Conservation (phyloP, 1,140 invertebrate genomes). For the Pachypsylla venusta region DNA sequence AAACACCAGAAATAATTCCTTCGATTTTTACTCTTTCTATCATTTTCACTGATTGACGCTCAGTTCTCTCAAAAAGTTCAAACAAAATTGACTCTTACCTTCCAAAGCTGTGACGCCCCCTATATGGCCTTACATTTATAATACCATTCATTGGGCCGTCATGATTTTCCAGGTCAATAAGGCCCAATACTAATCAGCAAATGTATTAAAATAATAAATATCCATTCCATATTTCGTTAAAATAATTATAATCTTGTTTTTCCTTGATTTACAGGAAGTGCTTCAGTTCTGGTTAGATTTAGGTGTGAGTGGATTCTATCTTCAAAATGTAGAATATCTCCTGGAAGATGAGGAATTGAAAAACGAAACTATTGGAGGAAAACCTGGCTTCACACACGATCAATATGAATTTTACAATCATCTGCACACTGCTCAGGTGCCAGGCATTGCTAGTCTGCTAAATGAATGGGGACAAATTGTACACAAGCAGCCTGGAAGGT, state of each 20-base stretch:
- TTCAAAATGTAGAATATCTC: constrained; percentile 30
- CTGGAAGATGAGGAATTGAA: constrained; percentile 25
- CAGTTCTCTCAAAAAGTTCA: no score
- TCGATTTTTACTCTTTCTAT: no score
- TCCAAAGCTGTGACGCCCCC: no score
- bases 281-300: constrained; percentile 34
- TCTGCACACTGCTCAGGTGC: constrained; percentile 14
- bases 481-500: constrained; percentile 18
- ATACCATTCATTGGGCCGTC: no score
- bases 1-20: no score
- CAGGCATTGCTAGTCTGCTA: constrained; percentile 18
- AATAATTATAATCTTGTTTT: no score
- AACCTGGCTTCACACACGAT: not conserved
- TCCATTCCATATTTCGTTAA: not conserved
- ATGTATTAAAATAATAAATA: not conserved
- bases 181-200: no score
- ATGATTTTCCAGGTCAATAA: not conserved
- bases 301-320: constrained; percentile 36
- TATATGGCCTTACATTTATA: not conserved
- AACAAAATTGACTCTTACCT: no score
- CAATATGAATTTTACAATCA: constrained; percentile 8
- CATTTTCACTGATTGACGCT: no score
- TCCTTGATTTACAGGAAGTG: constrained; percentile 32
- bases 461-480: constrained; percentile 26
- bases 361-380: constrained; percentile 11